phyloP scores from a whole-genome alignment of 1,140 invertebrate species.

The Neodiprion pinetum region DNA sequence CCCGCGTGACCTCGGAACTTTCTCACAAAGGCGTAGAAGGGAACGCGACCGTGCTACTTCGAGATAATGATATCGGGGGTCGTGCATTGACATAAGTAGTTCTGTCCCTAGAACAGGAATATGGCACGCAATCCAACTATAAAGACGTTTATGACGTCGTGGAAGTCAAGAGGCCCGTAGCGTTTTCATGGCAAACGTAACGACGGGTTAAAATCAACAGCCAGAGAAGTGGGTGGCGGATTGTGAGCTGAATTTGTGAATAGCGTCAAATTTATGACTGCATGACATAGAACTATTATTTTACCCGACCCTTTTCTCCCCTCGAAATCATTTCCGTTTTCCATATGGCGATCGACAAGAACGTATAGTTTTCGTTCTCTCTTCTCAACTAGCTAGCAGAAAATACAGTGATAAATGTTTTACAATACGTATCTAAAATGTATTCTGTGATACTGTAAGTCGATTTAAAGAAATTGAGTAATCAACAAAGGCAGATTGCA shows the following conservation, averaged over 20 bases:
- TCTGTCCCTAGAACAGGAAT: not conserved
- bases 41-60: not conserved
- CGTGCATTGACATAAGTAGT: not conserved
- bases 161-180: not conserved
- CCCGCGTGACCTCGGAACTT: not conserved
- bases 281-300: not conserved
- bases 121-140: not conserved
- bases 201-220: not conserved
- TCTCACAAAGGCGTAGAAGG: not conserved
- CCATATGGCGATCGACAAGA: not conserved
- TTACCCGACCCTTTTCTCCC: not conserved
- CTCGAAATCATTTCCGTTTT: not conserved
- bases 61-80: not conserved
- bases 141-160: not conserved
- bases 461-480: too few species aligned
- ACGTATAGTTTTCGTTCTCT: not conserved
- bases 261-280: constrained; percentile 7
- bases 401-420: too few species aligned
- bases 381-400: not conserved
- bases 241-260: not conserved
- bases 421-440: too few species aligned
- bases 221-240: constrained; percentile 1
- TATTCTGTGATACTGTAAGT: too few species aligned
- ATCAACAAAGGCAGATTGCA: too few species aligned
- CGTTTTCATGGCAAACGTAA: not conserved